Evolutionary conservation across 2,113 vertebrate genomes (phyloP).

Genomic region (Eleginops maclovinus): DNA sequence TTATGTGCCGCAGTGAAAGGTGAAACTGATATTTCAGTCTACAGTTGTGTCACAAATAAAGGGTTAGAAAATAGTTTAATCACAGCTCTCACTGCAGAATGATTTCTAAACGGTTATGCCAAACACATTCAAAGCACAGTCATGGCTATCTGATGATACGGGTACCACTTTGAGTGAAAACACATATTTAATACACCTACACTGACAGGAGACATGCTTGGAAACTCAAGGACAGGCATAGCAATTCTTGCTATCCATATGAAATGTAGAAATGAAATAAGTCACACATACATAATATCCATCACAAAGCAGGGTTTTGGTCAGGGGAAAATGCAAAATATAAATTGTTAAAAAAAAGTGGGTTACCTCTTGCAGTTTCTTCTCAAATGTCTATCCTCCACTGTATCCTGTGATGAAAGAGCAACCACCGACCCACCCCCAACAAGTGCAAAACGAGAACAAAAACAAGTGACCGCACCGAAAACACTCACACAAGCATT

Average conservation of each 20-base stretch:
- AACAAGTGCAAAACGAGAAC: neutral
- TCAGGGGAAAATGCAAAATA: neutral
- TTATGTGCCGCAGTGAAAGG: conserved; percentile 1
- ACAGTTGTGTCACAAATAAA: conserved; percentile 12
- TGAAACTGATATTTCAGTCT: conserved; percentile 23
- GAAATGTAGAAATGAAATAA: conserved; percentile 19
- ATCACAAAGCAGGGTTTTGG: neutral
- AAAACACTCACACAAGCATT: too few species aligned
- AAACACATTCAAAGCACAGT: conserved; percentile 24
- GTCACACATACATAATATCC: neutral
- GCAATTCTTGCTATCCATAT: conserved; percentile 1
- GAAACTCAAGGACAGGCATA: neutral
- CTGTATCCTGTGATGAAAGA: neutral
- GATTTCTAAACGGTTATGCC: conserved; percentile 34
- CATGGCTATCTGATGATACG: conserved; percentile 9
- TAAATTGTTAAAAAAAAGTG: neutral
- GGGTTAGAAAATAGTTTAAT: conserved; percentile 28
- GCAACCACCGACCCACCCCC: conserved; percentile 3
- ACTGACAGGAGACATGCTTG: conserved; percentile 16
- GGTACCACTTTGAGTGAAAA: neutral
- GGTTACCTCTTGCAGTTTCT: neutral
- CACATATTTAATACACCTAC: conserved; percentile 32
- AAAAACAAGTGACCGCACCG: neutral
- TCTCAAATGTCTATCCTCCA: neutral
- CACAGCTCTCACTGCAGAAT: neutral